phyloP scores from a whole-genome alignment of 1,140 invertebrate genomes.

The Alviniconcha marisindica region DNA sequence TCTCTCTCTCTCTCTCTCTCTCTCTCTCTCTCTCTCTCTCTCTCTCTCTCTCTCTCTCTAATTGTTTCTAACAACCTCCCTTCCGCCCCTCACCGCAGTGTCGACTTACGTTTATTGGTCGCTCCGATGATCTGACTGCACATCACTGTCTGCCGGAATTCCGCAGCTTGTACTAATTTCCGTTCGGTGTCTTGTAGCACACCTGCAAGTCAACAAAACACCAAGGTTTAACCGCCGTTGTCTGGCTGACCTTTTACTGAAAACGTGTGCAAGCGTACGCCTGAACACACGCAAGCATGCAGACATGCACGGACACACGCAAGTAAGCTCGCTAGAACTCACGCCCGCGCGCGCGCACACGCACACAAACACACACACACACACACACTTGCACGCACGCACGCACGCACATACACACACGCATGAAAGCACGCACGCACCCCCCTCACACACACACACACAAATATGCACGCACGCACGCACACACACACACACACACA shows the following conservation, averaged over 20 bases:
- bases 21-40: constrained; percentile 21
- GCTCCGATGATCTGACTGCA: constrained; percentile 16
- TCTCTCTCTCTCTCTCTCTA: constrained; percentile 10
- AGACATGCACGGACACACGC: too few species aligned
- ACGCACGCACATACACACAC: background rate
- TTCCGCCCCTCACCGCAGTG: background rate
- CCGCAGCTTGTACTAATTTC: background rate
- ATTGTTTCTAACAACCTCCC: background rate
- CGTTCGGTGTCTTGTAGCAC: too few species aligned
- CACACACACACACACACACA: background rate
- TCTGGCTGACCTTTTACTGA: too few species aligned
- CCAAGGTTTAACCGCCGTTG: too few species aligned
- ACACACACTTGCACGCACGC: background rate
- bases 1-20: constrained; percentile 26
- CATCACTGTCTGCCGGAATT: background rate
- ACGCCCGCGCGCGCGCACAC: too few species aligned
- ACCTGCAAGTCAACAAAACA: background rate
- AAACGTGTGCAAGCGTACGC: too few species aligned
- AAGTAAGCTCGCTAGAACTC: too few species aligned
- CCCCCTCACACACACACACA: background rate
- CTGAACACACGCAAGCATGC: too few species aligned
- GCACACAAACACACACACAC: too few species aligned
- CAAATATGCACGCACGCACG: background rate
- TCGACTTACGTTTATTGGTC: constrained; percentile 10
- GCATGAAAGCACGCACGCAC: background rate